phyloP scores from a whole-genome alignment of 2,797 vertebrate species.

The Novumbra hubbsi region DNA sequence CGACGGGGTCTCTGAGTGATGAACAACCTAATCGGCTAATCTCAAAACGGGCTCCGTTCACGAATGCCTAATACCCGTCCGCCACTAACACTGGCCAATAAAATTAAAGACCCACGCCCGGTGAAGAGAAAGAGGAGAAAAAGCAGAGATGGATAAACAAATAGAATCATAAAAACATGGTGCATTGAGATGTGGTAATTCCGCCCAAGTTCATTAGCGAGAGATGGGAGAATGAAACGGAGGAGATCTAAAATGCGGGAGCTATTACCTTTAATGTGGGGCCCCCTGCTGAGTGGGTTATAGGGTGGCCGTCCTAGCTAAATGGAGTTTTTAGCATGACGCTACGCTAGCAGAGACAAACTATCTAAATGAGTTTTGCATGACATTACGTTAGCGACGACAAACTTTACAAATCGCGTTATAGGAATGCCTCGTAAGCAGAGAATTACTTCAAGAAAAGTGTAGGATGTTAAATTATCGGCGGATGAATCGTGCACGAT shows the following conservation, averaged over 20 bases:
- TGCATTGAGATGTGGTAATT: conserved; percentile 75
- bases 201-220: conserved; percentile 77
- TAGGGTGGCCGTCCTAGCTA: conserved; percentile 67
- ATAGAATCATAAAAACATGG: conserved; percentile 81
- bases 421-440: conserved; percentile 30
- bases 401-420: conserved; percentile 29
- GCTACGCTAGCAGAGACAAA: conserved; percentile 65
- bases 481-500: conserved; percentile 19
- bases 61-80: conserved; percentile 51
- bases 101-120: conserved; percentile 72
- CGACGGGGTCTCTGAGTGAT: conserved; percentile 86
- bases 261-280: conserved; percentile 79
- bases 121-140: conserved; percentile 50
- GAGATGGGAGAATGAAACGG: conserved; percentile 72
- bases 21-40: conserved; percentile 99
- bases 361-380: conserved; percentile 50
- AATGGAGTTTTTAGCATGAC: conserved; percentile 74
- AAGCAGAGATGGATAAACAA: conserved; percentile 81
- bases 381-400: background rate
- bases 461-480: background rate
- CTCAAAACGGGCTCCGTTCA: conserved; percentile 85
- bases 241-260: conserved; percentile 75
- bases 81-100: conserved; percentile 75
- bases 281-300: conserved; percentile 72
- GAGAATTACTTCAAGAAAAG: background rate